These are phyloP conservation scores for Bombus turneri DNA, from an alignment of 1,140 invertebrate species.

Conservation along the genomic window DNA sequence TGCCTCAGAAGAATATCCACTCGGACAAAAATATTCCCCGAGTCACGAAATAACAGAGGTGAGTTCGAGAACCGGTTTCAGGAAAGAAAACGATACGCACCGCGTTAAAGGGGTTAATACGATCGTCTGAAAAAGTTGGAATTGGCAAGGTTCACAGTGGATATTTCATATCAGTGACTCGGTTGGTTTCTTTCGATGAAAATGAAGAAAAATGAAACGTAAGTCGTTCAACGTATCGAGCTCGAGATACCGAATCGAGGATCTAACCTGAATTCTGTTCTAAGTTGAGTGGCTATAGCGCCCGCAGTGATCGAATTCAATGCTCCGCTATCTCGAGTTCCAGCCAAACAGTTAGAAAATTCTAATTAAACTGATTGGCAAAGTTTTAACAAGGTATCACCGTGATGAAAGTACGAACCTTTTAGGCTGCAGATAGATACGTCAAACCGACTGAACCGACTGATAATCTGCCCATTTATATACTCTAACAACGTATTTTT, in stretches of 20 bases:
- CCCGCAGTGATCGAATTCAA: conserved; percentile 17
- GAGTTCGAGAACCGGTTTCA: conserved; percentile 42
- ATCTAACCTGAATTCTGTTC: conserved; percentile 1
- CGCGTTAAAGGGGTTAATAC: conserved; percentile 46
- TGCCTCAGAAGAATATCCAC: conserved; percentile 43
- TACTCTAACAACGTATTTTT: background rate
- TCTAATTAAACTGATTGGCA: conserved; percentile 43
- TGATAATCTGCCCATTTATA: background rate
- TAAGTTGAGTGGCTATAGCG: conserved; percentile 1
- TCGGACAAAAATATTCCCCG: conserved; percentile 45
- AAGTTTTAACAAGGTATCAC: conserved; percentile 43
- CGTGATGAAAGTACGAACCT: conserved; percentile 22
- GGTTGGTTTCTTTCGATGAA: background rate
- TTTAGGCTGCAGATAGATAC: background rate
- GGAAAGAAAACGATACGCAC: conserved; percentile 47
- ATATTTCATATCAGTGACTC: too few species aligned
- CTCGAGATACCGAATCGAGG: background rate
- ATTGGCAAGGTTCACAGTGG: background rate
- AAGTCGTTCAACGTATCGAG: background rate
- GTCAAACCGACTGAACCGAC: background rate
- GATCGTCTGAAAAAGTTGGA: conserved; percentile 7
- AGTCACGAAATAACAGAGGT: conserved; percentile 54
- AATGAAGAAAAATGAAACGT: background rate
- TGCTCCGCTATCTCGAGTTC: conserved; percentile 25
- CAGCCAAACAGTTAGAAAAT: conserved; percentile 38